Base-by-base conservation (phyloP, 1,140 invertebrate species). In the Pseudomyrmex cubaensis region DNA sequence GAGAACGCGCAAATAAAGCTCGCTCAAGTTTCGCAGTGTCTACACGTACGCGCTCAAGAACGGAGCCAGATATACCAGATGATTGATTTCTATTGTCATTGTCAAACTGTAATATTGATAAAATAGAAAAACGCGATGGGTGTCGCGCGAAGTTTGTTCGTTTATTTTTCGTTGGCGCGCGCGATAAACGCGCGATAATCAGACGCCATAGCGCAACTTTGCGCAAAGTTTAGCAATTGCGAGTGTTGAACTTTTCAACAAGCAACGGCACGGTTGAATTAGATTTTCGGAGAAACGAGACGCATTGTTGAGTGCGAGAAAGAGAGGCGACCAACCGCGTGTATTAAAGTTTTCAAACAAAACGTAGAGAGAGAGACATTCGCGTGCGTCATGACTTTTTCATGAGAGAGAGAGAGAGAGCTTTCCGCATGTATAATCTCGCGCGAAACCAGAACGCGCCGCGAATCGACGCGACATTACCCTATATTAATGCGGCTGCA, bases 341-440 rank as follows among this genome's bases (percentile, higher is more conserved):
- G 44, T 61, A 56, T 2, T 78, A 25, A 78, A 70, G 35, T 80
- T 78, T 78, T 72, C 66, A 61, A 72, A 70, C 44, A 66, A 69
- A 50, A 9, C 50, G 44, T 22, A 50, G 54, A 76, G n/a, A 46
- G 13, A 54, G n/a, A 22, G 13, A 56, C n/a, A 69, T 59, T 20
- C 54, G n/a, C 46, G n/a, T n/a, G n/a, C 8, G 52, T 35, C 22
- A 80, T 80, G 44, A 80, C 54, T 70, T 72, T 70, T 80, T 80
- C 54, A 80, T 59, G 66, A 80, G 54, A 17, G 35, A 5, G 5
- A 35, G 4, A 80, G 54, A 17, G 0, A 5, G 35, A 35, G 35
- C 35, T 35, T 35, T 48, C 46, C 54, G 54, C 44, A 10, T 50
- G 22, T 80, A 80, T 59, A 80, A 80, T 80, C 54, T 12, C 46